phyloP scores from a whole-genome alignment of 2,113 vertebrate genomes.

The Balaeniceps rex region DNA sequence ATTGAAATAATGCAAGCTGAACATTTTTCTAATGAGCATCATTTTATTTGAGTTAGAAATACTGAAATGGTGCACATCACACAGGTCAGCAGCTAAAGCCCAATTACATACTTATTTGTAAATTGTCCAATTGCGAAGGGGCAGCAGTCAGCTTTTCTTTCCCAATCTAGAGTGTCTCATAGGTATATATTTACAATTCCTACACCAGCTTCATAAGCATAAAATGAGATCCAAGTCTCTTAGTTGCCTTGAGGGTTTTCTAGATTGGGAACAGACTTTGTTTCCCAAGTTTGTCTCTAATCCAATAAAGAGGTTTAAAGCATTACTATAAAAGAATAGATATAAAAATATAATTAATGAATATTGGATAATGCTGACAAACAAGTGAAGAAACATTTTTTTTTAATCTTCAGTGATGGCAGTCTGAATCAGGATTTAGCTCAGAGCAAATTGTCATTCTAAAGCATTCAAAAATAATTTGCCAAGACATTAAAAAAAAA shows the following conservation, averaged over 20 bases:
- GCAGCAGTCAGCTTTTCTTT: constrained; percentile 48
- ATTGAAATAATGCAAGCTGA: constrained; percentile 5
- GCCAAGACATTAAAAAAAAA: not conserved
- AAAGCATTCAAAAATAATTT: not conserved
- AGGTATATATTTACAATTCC: constrained; percentile 42
- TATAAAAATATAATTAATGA: constrained; percentile 11
- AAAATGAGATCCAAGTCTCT: constrained; percentile 32
- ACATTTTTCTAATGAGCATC: constrained; percentile 38
- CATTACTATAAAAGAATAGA: not conserved
- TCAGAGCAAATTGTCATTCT: not conserved
- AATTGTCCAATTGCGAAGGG: constrained; percentile 29
- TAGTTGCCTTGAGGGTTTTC: constrained; percentile 27
- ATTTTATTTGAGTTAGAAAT: constrained; percentile 47
- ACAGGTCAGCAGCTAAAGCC: constrained; percentile 47
- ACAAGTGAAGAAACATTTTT: not conserved
- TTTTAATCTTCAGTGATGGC: not conserved
- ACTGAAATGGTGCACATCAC: constrained; percentile 20
- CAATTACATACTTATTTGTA: constrained; percentile 33
- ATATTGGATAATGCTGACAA: constrained; percentile 22
- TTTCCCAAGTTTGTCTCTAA: constrained; percentile 22
- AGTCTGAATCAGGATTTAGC: constrained; percentile 1
- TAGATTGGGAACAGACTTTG: not conserved
- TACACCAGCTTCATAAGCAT: constrained; percentile 21
- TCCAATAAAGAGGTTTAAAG: constrained; percentile 32
- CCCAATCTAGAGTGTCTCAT: constrained; percentile 11